Evolutionary conservation across 2,888 invertebrate species (phyloP), one percentile per base, ranked within the genome.

Genomic region (Trichopoda pennipes): DNA sequence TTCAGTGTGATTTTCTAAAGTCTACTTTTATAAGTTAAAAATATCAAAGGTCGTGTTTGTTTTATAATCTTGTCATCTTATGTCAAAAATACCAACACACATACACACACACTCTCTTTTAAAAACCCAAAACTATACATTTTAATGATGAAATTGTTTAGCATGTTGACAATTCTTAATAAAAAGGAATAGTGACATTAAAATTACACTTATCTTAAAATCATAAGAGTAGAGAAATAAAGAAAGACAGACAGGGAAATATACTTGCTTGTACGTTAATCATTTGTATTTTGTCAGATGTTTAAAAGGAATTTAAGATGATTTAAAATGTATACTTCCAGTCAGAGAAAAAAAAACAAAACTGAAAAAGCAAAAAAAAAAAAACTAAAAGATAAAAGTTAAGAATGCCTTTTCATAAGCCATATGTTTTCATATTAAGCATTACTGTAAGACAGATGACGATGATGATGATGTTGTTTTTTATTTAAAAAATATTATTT

Each of bases 11-110:
- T 64, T 51, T 66, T 55, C 61, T 69, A 61, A 19, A 47, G 69
- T 55, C 61, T 58, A 58, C 66, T 73, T 55, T 32, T 44, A 17
- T 66, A n/a, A 21, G 35, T 28, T 17, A 32, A 47, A 19, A 49
- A 53, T 73, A 69, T 74, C 55, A 77, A 82, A 82, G 82, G 82
- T 82, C 82, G 72, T 82, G 75, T 79, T 82, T 79, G 72, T 79
- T 60, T 76, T 79, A 78, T 63, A 82, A 79, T 82, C 82, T 66
- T 82, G 78, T 79, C 81, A 74, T 82, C 79, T 82, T 61, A 79
- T 75, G 81, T 79, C 79, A 79, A 76, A 28, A 82, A 78, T 61
- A 60, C 16, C 51, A 21, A 47, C 51, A 56, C 10, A 60, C 9
- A 49, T 17, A 68, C 12, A 47, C 14, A 53, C 14, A 53, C 12